Evolutionary conservation across 1,140 invertebrate species (phyloP).

Genomic region (Paracyclopina nana): DNA sequence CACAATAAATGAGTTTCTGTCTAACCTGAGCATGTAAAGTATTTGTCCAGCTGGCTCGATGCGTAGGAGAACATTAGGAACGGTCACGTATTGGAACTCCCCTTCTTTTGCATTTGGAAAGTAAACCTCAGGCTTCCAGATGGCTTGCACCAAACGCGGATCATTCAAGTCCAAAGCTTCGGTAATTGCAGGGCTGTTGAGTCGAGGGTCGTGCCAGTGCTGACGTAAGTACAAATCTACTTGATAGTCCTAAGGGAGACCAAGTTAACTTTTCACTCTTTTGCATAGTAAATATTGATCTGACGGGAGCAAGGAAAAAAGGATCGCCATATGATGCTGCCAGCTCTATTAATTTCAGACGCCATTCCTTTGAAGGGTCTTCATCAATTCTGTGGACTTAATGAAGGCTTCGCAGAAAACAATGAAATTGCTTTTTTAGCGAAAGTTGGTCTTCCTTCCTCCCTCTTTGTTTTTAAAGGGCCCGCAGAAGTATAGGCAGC

Average conservation of each 20-base stretch:
- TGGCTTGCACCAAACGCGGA: constrained; percentile 33
- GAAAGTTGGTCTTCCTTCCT: too few relatives aligned
- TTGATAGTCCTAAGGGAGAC: constrained; percentile 33
- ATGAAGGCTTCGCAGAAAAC: too few relatives aligned
- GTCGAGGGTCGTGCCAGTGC: constrained; percentile 34
- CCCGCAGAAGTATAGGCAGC: too few relatives aligned
- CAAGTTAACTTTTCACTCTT: neutral
- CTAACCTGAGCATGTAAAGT: constrained; percentile 39
- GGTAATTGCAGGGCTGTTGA: constrained; percentile 31
- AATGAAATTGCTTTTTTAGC: too few relatives aligned
- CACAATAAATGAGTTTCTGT: too few relatives aligned
- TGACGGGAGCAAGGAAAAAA: neutral
- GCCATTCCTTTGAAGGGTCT: neutral
- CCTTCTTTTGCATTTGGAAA: constrained; percentile 45
- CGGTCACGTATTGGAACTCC: constrained; percentile 41
- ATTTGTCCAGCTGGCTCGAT: constrained; percentile 39
- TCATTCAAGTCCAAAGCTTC: constrained; percentile 35
- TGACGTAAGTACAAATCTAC: constrained; percentile 37
- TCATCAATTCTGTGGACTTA: too few relatives aligned
- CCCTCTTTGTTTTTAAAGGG: too few relatives aligned
- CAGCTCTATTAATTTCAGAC: neutral
- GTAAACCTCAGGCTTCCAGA: constrained; percentile 47
- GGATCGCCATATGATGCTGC: neutral
- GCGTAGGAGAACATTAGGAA: constrained; percentile 43
- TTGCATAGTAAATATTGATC: neutral